Conservation (phyloP, 2,888 invertebrate species). For the Platycheirus rosarum region DNA sequence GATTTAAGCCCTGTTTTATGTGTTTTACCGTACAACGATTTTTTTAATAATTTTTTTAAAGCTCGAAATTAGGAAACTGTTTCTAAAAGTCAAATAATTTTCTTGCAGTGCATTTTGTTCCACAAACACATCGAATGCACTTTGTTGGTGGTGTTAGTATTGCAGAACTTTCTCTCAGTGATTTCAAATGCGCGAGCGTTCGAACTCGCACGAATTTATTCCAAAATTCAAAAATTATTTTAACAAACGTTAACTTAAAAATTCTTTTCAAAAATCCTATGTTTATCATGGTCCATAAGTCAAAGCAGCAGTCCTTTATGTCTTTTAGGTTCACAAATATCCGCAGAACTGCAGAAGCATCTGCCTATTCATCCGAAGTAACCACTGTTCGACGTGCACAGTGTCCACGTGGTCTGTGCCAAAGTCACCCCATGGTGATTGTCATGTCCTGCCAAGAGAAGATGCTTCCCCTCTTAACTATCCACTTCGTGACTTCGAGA, state of each 20-base stretch:
- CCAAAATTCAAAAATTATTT: not conserved
- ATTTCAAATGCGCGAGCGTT: constrained; percentile 56
- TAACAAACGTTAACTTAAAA: not conserved
- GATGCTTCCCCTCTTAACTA: constrained; percentile 38
- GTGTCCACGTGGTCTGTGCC: not conserved
- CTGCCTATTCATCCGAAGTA: constrained; percentile 32
- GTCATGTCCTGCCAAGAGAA: constrained; percentile 66
- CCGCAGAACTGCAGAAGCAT: constrained; percentile 31
- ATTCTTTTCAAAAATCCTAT: not conserved
- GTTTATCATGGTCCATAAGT: too few species aligned
- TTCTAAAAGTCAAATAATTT: too few species aligned
- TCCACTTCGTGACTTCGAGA: constrained; percentile 41
- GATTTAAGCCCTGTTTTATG: too few species aligned
- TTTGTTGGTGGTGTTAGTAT: constrained; percentile 36
- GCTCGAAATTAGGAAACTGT: too few species aligned
- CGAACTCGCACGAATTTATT: not conserved
- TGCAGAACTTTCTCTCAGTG: constrained; percentile 38
- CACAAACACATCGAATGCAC: constrained; percentile 52
- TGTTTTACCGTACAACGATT: too few species aligned
- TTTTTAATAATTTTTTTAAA: not conserved
- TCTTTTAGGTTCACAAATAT: constrained; percentile 23
- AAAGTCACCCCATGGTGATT: constrained; percentile 52
- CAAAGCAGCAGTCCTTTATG: not conserved
- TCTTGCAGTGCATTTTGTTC: constrained; percentile 54
- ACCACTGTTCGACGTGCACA: constrained; percentile 48